These are phyloP conservation scores for Zoanthus gigantus DNA, from an alignment of 92 coral and sea anemone genomes.

Conservation along the genomic window DNA sequence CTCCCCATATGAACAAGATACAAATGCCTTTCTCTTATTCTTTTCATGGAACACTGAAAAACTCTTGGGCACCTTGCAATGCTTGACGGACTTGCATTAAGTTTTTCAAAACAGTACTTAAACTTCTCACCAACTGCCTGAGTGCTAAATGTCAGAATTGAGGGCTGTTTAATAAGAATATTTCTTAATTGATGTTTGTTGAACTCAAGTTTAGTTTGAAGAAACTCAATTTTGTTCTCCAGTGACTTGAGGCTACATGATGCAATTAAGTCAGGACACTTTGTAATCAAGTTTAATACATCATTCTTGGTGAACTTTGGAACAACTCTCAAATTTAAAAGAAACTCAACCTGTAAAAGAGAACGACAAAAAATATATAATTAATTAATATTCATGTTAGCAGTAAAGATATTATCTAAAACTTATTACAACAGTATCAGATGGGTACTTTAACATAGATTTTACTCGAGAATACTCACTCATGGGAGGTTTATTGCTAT, in stretches of 20 bases:
- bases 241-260: conserved; percentile 75
- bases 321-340: conserved; percentile 67
- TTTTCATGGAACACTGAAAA: conserved; percentile 90
- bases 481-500: too few relatives aligned
- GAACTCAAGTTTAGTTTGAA: conserved; percentile 84
- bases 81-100: conserved; percentile 79
- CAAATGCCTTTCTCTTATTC: conserved; percentile 86
- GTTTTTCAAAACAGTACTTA: conserved; percentile 78
- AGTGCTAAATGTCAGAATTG: conserved; percentile 85
- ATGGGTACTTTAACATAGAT: too few relatives aligned
- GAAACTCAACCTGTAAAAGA: conserved; percentile 69
- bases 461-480: too few relatives aligned
- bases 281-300: conserved; percentile 86
- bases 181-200: conserved; percentile 89
- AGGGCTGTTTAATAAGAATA: conserved; percentile 90
- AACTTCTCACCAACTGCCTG: conserved; percentile 80
- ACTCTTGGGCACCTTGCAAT: conserved; percentile 94
- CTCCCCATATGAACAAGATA: conserved; percentile 77
- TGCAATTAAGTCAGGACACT: conserved; percentile 90
- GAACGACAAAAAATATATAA: not conserved
- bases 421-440: too few relatives aligned
- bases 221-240: conserved; percentile 68
- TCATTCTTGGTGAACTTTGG: conserved; percentile 87
- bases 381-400: too few relatives aligned
- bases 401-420: too few relatives aligned